Evolutionary conservation across 30 jellyfish, hydroid and myxozoan species (phyloP).

Genomic region (Cassiopea xamachana): DNA sequence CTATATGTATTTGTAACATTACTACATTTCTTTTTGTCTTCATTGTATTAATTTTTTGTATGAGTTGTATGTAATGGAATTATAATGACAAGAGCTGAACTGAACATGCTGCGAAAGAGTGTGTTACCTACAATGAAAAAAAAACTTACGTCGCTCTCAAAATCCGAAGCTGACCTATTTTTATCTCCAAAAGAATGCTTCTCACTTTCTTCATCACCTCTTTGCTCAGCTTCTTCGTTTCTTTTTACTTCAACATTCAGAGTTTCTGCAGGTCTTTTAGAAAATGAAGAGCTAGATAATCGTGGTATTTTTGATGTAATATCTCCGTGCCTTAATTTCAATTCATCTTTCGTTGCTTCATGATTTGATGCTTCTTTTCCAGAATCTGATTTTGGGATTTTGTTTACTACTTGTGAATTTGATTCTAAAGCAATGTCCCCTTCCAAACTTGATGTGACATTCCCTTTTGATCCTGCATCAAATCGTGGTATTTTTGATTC

Average conservation of each 20-base stretch:
- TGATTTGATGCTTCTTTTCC: not conserved
- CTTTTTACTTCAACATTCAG: not conserved
- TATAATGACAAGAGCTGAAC: no score
- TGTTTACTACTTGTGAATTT: not conserved
- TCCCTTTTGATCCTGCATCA: constrained; percentile 12
- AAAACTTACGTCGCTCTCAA: constrained; percentile 61
- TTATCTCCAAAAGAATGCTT: constrained; percentile 27
- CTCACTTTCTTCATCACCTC: not conserved
- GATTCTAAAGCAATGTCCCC: constrained; percentile 3
- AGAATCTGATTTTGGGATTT: not conserved
- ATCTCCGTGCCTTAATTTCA: not conserved
- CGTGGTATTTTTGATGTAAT: constrained; percentile 41
- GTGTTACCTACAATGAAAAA: not conserved
- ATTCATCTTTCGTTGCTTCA: not conserved
- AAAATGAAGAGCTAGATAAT: constrained; percentile 12
- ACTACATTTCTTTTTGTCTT: no score
- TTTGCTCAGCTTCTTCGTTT: not conserved
- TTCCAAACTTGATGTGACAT: constrained; percentile 8
- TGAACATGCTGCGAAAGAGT: no score
- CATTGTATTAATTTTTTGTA: no score
- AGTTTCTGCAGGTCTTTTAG: not conserved
- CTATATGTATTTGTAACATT: no score
- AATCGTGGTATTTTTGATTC: constrained; percentile 46
- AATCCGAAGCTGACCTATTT: constrained; percentile 30
- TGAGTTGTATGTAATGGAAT: no score